A percentile compares a stretch with the other conserved stretches of the same genome.
Conservation (phyloP, 2,888 invertebrate genomes). For the Drosophila gaucha region DNA sequence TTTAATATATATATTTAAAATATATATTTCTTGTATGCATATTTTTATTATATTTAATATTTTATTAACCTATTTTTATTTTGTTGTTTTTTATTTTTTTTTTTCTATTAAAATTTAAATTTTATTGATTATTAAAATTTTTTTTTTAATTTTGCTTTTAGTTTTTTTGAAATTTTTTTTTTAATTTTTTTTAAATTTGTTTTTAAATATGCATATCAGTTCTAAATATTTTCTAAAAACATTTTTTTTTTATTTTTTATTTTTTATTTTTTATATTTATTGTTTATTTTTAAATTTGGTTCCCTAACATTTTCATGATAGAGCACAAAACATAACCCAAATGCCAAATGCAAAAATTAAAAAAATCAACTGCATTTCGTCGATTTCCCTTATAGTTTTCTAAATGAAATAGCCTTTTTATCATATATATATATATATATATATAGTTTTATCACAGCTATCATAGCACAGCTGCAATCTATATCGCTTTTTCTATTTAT, state of each 20-base stretch:
- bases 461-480: neutral
- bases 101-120: too few relatives aligned
- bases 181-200: neutral
- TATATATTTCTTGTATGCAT: too few relatives aligned
- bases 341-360: neutral
- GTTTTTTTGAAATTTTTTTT: neutral
- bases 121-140: too few relatives aligned
- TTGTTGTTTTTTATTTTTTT: too few relatives aligned
- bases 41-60: too few relatives aligned
- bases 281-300: too few relatives aligned
- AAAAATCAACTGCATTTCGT: constrained; percentile 1
- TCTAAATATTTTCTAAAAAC: neutral
- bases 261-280: neutral
- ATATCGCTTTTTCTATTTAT: neutral
- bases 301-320: neutral
- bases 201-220: too few relatives aligned
- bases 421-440: neutral
- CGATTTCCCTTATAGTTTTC: neutral
- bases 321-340: neutral
- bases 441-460: neutral
- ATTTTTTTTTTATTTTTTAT: neutral
- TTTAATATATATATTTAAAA: too few relatives aligned
- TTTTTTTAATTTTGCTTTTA: too few relatives aligned
- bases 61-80: too few relatives aligned
- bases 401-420: neutral